Base-by-base conservation (phyloP, 2,113 vertebrate genomes). In the Gymnarchus niloticus region DNA sequence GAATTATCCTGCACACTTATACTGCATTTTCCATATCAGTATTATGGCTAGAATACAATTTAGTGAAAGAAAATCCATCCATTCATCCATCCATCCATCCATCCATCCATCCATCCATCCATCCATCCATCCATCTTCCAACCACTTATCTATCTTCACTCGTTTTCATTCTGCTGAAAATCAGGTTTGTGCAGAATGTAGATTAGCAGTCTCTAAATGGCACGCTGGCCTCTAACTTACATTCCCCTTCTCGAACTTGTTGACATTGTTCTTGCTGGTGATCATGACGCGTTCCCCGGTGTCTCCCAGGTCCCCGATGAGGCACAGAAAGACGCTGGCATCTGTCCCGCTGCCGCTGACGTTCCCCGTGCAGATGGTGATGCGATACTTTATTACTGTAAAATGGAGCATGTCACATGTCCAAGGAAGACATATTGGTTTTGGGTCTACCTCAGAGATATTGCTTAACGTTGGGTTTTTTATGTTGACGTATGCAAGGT, bases 241-340 rank as follows among this genome's bases (percentile, higher is more conserved):
- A 0, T 96, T 98, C 91, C 96, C 97, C 87, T 97, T 99, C 85
- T 98, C 97, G 89, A 99, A 99, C 84, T 98, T 97, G 88, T 99
- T 96, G 61, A 95, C 94, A 0, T 96, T 98, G 91, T 97, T 99
- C 90, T 97, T 95, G 93, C 97, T 97, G 92, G 95, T 97, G 86
- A 95, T 93, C 89, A 99, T 95, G 85, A 96, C 89, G 0, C 97
- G 92, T 9, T 99, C 98, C 7, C 97, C 98, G 0, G 97, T 98
- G 92, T 99, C 98, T 0, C 98, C 98, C 56, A 95, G 92, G 3
- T 97, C 95, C 0, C 98, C 97, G 0, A 95, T 94, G 56, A 99
- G 88, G 86, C 96, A 97, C 85, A 98, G 91, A 4, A 97, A 99
- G 87, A 99, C 97, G 0, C 94, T 97, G 90, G 98, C 98, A 0